Evolutionary conservation across 2,113 vertebrate species (phyloP), one percentile per base, ranked within the genome.

Genomic region (Gymnocephalus cernua): DNA sequence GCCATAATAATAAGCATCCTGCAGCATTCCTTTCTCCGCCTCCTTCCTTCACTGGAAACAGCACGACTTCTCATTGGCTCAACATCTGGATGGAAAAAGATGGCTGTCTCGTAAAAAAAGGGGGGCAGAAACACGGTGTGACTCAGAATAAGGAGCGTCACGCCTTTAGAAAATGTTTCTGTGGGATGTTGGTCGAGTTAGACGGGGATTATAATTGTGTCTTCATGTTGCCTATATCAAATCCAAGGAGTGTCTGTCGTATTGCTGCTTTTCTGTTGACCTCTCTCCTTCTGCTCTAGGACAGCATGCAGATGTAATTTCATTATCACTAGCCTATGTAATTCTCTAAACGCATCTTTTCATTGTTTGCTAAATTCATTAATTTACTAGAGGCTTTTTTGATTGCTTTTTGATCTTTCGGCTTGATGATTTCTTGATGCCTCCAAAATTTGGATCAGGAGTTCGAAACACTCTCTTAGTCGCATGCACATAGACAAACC

Each of bases 1-100:
- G 92, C 91, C 92, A 92, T 93, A 61, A 86, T 86, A 86, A 82
- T 77, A 70, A 95, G 94, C 94, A 90, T 92, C 89, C 82, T 86
- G 82, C 89, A 75, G 89, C 84, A 91, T 90, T 93, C 92, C 92
- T 90, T 72, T 87, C 91, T 84, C 90, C 88, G 61, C 92, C 93
- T 87, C 88, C 84, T 86, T 77, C 73, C 86, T 77, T 67, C 83
- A n/a, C 87, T 85, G 88, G 85, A 84, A 53, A 77, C 92, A 85
- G 82, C 51, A 11, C 38, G 61, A 9, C 70, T 72, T 65, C 87
- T 89, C 85, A 94, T 93, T 95, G 94, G 94, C 83, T 86, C 41
- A 68, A 95, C 94, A 95, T 95, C 94, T 96, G 94, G 93, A 90
- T 94, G 94, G 93, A 95, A 94, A 93, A 92, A 89, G 75, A 90